Evolutionary conservation across 2,888 invertebrate genomes (phyloP).

Genomic region (Antheraea yamamai): DNA sequence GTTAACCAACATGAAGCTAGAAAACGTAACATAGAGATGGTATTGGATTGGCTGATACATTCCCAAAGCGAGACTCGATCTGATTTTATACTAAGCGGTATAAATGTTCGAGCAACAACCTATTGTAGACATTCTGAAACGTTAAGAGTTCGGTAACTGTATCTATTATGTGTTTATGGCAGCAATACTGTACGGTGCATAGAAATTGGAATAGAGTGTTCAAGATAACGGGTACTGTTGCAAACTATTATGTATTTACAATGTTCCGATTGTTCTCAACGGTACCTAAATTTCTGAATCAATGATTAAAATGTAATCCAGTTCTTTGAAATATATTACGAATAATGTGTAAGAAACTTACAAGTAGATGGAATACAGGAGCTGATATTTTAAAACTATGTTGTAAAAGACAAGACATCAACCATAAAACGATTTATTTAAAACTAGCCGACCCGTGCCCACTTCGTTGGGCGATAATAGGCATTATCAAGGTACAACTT

Average conservation of each 20-base stretch:
- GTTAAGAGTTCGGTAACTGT: neutral
- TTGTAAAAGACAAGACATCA: neutral
- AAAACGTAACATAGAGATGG: neutral
- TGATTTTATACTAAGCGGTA: neutral
- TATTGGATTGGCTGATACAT: neutral
- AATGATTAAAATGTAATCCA: neutral
- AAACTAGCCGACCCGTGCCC: no score
- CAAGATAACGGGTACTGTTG: neutral
- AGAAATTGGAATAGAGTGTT: slow-evolving; percentile 4
- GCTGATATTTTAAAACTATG: neutral
- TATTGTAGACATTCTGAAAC: slow-evolving; percentile 5
- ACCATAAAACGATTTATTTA: neutral
- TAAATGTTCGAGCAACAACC: neutral
- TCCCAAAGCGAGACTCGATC: slow-evolving; percentile 2
- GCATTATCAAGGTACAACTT: no score
- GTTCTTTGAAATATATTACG: neutral
- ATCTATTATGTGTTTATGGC: neutral
- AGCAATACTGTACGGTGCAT: neutral
- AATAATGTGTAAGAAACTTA: neutral
- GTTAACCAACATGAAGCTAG: neutral
- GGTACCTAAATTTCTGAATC: neutral
- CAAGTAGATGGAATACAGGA: neutral
- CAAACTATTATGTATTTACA: neutral
- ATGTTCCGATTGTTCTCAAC: neutral
- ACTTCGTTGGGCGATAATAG: no score